These are phyloP conservation scores for Megalopta genalis DNA, from an alignment of 1,140 invertebrate species.

Conservation along the genomic window DNA sequence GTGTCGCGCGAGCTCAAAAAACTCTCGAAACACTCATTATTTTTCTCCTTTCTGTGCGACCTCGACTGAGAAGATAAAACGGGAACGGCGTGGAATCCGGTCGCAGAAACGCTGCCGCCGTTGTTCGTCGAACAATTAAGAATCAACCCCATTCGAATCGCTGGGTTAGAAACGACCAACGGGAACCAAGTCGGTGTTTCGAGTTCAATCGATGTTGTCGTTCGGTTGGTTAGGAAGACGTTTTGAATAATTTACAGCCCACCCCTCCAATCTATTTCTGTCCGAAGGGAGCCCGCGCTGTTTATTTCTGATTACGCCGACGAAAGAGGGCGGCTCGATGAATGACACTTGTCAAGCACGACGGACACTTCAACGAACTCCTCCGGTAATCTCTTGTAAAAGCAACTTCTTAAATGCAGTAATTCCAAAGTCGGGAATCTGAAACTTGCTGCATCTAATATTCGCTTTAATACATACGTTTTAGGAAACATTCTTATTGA, in stretches of 20 bases:
- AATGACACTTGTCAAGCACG: conserved; percentile 41
- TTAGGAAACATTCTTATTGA: too few species aligned
- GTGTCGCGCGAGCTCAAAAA: not conserved
- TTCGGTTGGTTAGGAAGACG: conserved; percentile 16
- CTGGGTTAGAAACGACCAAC: not conserved
- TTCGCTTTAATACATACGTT: too few species aligned
- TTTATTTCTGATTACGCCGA: conserved; percentile 51
- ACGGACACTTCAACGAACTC: not conserved
- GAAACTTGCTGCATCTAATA: too few species aligned
- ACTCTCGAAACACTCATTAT: not conserved
- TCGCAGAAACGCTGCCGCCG: too few species aligned
- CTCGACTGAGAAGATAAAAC: too few species aligned
- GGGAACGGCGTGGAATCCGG: too few species aligned
- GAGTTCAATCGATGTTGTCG: conserved; percentile 46
- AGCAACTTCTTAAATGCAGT: too few species aligned
- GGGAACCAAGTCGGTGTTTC: conserved; percentile 8
- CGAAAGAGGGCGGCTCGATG: conserved; percentile 32
- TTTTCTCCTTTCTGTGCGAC: not conserved
- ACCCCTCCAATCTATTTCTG: conserved; percentile 21
- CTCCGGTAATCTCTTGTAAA: too few species aligned
- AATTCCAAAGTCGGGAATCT: too few species aligned
- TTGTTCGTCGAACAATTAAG: too few species aligned
- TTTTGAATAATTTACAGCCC: conserved; percentile 50
- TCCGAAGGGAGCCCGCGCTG: conserved; percentile 21
- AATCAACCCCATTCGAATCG: too few species aligned